Base-by-base conservation (phyloP, 2,113 vertebrate species). In the Perccottus glenii region DNA sequence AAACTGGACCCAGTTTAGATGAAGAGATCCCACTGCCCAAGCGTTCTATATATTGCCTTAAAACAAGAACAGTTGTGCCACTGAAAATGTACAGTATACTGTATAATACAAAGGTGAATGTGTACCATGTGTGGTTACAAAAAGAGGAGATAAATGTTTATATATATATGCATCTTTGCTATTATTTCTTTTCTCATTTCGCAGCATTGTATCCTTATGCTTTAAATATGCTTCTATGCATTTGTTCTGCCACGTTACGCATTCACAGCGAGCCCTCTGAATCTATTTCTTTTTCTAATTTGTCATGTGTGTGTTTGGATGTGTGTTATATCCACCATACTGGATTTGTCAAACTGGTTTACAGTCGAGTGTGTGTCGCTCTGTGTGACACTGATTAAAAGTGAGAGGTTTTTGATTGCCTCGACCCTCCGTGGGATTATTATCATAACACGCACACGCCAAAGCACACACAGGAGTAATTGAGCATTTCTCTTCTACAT, bases 381-480 rank as follows among this genome's bases (percentile, higher is more conserved):
- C 70, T 43, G 60, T 49, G 64, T 89, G 87, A 87, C 19, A 40
- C 81, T 89, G 85, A 89, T 89, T 87, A 79, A 72, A 87, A 87
- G 79, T 69, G 83, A 87, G 81, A 83, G 81, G 51, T 84, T 87
- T 87, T 64, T 87, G 87, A 87, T 87, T 85, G 85, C 85, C 48
- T 83, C 58, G 2, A 71, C 65, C 72, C 85, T 83, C 79, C 44
- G 0, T 71, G 83, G 85, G 61, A 79, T 84, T 82, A 88, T 88
- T 85, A 88, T 84, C 70, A 85, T 83, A 68, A 51, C 44, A 9
- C 38, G 6, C 63, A 14, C 61, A 42, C 35, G 12, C 68, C 32
- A 55, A 33, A 5, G 7, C 59, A 45, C 67, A 46, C 55, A 57
- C 35, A 33, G 6, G n/a, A 49, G 76, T 85, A 84, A 87, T 82